Base-by-base conservation (phyloP, 2,797 vertebrate species). In the Urophycis tenuis region DNA sequence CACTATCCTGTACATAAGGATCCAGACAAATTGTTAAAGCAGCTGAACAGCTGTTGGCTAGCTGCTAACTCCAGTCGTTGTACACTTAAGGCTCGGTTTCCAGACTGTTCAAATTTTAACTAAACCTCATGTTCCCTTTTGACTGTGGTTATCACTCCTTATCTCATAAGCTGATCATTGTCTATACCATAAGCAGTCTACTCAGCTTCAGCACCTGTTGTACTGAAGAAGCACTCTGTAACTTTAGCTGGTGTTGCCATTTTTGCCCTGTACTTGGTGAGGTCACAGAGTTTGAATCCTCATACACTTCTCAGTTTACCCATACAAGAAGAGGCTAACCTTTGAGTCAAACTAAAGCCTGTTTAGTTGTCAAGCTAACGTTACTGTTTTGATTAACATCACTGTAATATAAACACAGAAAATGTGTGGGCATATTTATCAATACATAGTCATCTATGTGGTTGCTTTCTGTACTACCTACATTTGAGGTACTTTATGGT, bases 21-120 rank as follows among this genome's bases (percentile, higher is more conserved):
- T 25, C 25, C 60, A 29, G 12, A 29, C 2, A 30, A 12, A 67
- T 6, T 29, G 72, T 29, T 31, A 8, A 10, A 31, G 36, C 72
- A 74, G 72, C 72, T 74, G 25, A 6, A 49, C 74, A 60, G 30
- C 49, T 74, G 74, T 64, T 31, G 72, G 35, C 36, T 29, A 12
- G 14, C 53, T 60, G 53, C 25, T 60, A 25, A 8, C 22, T 29
- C 53, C 53, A 3, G 14, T 9, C 25, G 25, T 29, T 25, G 2
- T 73, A 30, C 14, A 41, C n/a, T 14, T n/a, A 29, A 36, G 72
- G 25, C 12, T 8, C 71, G n/a, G 35, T 4, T 73, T 22, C 33
- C 71, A 73, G 34, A 36, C 71, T 34, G 35, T 39, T 73, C 1
- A 74, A 74, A 49, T 14, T 53, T 31, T 29, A 19, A 1, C 31